phyloP scores from a whole-genome alignment of 2,113 vertebrate genomes.

The Tauraco erythrolophus region DNA sequence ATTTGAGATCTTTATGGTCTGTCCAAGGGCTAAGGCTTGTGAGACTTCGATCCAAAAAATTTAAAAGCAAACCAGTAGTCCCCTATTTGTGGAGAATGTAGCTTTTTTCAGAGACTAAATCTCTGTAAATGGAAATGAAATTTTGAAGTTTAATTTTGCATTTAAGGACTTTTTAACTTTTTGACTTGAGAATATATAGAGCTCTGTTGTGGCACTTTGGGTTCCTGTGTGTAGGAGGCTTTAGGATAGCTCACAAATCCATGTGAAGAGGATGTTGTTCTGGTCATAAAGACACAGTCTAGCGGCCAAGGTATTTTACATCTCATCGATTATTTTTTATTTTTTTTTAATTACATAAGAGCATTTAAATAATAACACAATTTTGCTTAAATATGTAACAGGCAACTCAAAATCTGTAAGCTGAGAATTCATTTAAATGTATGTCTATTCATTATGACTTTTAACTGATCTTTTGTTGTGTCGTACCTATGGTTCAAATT shows the following conservation, averaged over 20 bases:
- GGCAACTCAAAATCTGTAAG: neutral
- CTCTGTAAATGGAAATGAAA: neutral
- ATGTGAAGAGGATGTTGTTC: neutral
- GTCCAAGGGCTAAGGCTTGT: neutral
- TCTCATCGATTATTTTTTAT: neutral
- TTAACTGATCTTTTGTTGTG: neutral
- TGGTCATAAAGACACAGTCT: neutral
- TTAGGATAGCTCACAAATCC: neutral
- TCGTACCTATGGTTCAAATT: neutral
- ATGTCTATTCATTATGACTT: neutral
- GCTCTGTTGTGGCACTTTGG: rapidly evolving
- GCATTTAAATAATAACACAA: neutral
- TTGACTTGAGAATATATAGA: neutral
- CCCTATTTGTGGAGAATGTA: neutral
- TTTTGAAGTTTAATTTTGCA: neutral
- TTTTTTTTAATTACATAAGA: neutral
- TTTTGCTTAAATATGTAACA: neutral
- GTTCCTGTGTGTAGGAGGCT: neutral
- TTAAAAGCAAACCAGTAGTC: neutral
- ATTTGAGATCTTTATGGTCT: neutral
- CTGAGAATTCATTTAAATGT: neutral
- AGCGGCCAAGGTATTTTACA: neutral
- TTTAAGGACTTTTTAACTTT: neutral
- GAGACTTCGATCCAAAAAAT: neutral
- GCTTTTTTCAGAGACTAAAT: neutral